phyloP scores from a whole-genome alignment of 2,888 invertebrate genomes.

The Pseudococcus longispinus region DNA sequence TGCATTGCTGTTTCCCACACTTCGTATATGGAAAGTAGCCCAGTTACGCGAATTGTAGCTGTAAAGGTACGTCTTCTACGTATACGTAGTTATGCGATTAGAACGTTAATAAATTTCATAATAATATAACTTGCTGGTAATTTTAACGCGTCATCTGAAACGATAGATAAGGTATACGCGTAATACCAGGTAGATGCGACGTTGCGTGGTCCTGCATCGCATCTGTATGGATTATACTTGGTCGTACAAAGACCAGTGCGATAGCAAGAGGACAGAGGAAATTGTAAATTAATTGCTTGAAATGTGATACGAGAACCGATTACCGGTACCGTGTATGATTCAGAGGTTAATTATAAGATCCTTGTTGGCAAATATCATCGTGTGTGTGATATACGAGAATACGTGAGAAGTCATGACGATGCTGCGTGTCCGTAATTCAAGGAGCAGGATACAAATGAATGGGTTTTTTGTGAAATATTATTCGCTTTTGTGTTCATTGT shows the following conservation, averaged over 20 bases:
- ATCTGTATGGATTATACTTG: neutral
- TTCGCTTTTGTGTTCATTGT: no score
- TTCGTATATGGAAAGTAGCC: conserved; percentile 37
- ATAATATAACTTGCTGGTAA: neutral
- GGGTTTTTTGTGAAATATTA: no score
- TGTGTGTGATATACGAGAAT: neutral
- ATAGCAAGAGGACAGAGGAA: neutral
- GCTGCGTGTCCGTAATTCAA: neutral
- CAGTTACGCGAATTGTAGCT: conserved; percentile 6
- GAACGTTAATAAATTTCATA: conserved; percentile 15
- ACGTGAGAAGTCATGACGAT: neutral
- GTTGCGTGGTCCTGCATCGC: neutral
- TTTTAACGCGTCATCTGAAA: conserved; percentile 3
- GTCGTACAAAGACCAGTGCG: neutral
- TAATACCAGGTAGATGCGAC: neutral
- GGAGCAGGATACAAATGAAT: neutral
- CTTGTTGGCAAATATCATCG: neutral
- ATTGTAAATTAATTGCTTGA: neutral
- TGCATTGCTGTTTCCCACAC: neutral
- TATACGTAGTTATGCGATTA: neutral
- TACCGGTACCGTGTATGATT: neutral
- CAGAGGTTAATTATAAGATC: neutral
- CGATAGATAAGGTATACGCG: neutral
- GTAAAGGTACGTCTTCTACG: neutral
- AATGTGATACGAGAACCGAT: neutral